Evolutionary conservation across 2,797 vertebrate genomes (phyloP).

Genomic region (Carapus acus): DNA sequence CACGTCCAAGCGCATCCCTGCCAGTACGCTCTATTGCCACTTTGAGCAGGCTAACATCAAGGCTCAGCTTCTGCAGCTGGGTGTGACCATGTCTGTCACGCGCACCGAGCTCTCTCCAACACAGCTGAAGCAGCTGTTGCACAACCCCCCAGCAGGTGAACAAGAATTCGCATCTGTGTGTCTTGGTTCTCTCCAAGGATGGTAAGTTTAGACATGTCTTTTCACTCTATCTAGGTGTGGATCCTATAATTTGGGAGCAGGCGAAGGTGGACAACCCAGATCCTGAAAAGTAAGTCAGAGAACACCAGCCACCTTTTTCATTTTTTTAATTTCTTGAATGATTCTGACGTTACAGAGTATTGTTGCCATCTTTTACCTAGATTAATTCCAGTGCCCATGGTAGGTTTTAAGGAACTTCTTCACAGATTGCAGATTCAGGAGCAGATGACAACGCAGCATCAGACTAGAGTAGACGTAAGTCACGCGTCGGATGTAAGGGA

Average conservation of each 20-base stretch:
- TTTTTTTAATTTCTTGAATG: no score
- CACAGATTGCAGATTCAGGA: slow-evolving; percentile 93
- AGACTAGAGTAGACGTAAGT: slow-evolving; percentile 93
- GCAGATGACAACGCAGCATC: slow-evolving; percentile 99
- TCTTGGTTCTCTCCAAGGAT: no score
- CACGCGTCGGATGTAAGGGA: slow-evolving; percentile 3
- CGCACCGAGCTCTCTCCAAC: slow-evolving; percentile 87
- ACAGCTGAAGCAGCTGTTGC: slow-evolving; percentile 91
- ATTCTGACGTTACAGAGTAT: no score
- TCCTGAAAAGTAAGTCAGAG: slow-evolving; percentile 84
- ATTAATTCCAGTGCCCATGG: slow-evolving; percentile 96
- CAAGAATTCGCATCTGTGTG: no score
- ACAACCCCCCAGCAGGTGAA: slow-evolving; percentile 88
- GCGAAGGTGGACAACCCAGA: slow-evolving; percentile 98
- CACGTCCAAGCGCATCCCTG: slow-evolving; percentile 88
- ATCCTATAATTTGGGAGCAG: slow-evolving; percentile 99
- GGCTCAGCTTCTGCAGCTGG: slow-evolving; percentile 82
- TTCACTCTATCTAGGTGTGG: slow-evolving; percentile 77
- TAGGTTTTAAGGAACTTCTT: slow-evolving; percentile 94
- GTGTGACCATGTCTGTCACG: slow-evolving; percentile 81
- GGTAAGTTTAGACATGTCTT: not conserved
- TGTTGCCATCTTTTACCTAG: slow-evolving; percentile 56
- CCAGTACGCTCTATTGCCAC: slow-evolving; percentile 78
- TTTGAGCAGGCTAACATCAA: slow-evolving; percentile 90
- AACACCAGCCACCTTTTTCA: no score